These are phyloP conservation scores for Vanacampus margaritifer DNA, from an alignment of 2,113 vertebrate species.

Conservation along the genomic window DNA sequence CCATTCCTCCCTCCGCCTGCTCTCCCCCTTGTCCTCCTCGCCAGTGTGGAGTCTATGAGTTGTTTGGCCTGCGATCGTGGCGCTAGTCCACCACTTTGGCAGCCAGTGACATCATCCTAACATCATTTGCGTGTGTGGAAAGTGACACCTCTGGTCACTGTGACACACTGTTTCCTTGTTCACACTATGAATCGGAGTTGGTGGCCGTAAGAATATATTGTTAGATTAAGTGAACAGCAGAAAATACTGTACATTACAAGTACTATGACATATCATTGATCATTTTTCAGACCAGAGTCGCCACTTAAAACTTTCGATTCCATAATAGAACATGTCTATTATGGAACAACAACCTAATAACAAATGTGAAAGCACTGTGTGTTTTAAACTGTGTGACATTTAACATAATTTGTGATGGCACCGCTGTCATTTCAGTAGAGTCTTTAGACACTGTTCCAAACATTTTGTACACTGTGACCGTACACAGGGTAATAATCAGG, in stretches of 20 bases:
- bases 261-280: not conserved
- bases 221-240: not conserved
- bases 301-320: not conserved
- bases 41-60: constrained; percentile 41
- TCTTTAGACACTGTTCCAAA: constrained; percentile 24
- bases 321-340: not conserved
- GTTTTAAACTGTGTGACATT: constrained; percentile 31
- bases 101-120: constrained; percentile 59
- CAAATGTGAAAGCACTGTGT: not conserved
- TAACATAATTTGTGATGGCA: constrained; percentile 19
- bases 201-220: not conserved
- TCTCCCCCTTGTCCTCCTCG: constrained; percentile 10
- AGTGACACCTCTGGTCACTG: constrained; percentile 65
- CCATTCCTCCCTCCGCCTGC: no score
- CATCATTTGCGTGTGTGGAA: constrained; percentile 27
- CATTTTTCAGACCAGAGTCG: not conserved
- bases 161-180: constrained; percentile 53
- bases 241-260: not conserved
- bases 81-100: constrained; percentile 43
- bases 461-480: constrained; percentile 58
- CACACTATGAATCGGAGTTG: constrained; percentile 27
- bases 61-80: constrained; percentile 39
- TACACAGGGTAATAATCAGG: constrained; percentile 42
- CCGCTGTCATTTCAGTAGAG: constrained; percentile 18
- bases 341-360: not conserved